Evolutionary conservation across 2,888 invertebrate species (phyloP).

Genomic region (Lepetodrilus schrolli): DNA sequence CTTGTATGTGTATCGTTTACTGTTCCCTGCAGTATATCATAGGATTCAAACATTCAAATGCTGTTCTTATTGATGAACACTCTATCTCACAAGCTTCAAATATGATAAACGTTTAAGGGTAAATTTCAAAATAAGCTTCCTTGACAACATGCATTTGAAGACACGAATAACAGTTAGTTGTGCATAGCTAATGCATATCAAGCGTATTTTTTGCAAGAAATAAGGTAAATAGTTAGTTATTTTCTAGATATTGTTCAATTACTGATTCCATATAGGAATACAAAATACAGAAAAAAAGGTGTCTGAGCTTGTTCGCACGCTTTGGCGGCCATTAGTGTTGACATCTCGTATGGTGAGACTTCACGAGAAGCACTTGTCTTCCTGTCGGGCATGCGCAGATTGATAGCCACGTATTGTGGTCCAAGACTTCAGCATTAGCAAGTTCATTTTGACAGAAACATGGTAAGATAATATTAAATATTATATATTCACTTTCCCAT

Average conservation of each 20-base stretch:
- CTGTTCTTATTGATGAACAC: too few relatives aligned
- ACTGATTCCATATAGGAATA: too few relatives aligned
- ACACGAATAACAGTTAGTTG: background rate
- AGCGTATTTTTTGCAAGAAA: too few relatives aligned
- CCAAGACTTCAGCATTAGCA: constrained; percentile 38
- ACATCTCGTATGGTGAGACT: constrained; percentile 13
- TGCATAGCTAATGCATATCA: too few relatives aligned
- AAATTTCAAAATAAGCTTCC: background rate
- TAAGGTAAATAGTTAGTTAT: too few relatives aligned
- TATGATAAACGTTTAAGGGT: too few relatives aligned
- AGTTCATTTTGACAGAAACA: constrained; percentile 12
- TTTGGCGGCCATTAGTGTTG: constrained; percentile 28
- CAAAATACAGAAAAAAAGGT: background rate
- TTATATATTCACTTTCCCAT: too few relatives aligned
- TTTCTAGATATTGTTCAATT: too few relatives aligned
- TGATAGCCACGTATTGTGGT: constrained; percentile 59
- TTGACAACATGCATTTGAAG: background rate
- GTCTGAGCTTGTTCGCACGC: constrained; percentile 13
- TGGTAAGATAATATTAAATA: constrained; percentile 16
- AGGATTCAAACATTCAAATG: too few relatives aligned
- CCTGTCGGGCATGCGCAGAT: constrained; percentile 55
- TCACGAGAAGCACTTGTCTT: constrained; percentile 4
- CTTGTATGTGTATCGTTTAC: too few relatives aligned
- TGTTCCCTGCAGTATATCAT: too few relatives aligned
- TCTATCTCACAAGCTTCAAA: background rate